Percentiles rank a stretch among this genome's conserved stretches.
Conservation (phyloP, 2,888 invertebrate species). For the Clistopyga incitator region DNA sequence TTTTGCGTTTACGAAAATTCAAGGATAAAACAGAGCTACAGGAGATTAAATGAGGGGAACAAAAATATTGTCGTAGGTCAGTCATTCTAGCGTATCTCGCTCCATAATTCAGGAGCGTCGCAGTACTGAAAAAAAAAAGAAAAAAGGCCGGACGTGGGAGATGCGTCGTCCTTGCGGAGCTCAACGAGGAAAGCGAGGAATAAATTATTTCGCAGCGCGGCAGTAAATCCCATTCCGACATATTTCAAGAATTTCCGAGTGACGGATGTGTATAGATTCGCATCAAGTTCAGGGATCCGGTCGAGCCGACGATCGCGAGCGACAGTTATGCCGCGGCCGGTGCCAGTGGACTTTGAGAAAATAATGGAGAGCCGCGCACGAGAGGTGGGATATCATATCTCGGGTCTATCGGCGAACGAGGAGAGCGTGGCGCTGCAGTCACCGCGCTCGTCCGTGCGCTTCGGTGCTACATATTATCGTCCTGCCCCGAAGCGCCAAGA, state of each 20-base stretch:
- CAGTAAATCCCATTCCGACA: not conserved
- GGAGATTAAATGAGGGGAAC: not conserved
- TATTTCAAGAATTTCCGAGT: constrained; percentile 9
- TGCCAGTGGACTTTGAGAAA: constrained; percentile 40
- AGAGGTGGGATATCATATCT: constrained; percentile 60
- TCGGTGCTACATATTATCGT: no score
- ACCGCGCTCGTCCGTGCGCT: constrained; percentile 56
- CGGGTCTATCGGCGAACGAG: constrained; percentile 46
- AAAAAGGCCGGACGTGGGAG: not conserved
- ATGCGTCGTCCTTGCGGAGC: not conserved
- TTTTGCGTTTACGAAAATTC: not conserved
- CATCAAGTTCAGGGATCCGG: constrained; percentile 45
- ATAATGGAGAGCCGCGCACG: constrained; percentile 52
- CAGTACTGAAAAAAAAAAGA: not conserved
- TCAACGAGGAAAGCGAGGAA: not conserved
- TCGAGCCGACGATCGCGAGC: constrained; percentile 9
- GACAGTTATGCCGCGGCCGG: constrained; percentile 1
- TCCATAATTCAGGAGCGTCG: not conserved
- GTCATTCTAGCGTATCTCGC: not conserved
- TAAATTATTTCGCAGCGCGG: not conserved
- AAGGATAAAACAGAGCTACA: no score
- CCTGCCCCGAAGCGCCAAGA: no score
- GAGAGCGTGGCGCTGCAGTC: constrained; percentile 43
- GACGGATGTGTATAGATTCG: constrained; percentile 2
- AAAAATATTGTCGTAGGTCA: constrained; percentile 30